Evolutionary conservation across 1,140 invertebrate species (phyloP), one percentile per base, ranked within the genome.

Genomic region (Tribolium castaneum): DNA sequence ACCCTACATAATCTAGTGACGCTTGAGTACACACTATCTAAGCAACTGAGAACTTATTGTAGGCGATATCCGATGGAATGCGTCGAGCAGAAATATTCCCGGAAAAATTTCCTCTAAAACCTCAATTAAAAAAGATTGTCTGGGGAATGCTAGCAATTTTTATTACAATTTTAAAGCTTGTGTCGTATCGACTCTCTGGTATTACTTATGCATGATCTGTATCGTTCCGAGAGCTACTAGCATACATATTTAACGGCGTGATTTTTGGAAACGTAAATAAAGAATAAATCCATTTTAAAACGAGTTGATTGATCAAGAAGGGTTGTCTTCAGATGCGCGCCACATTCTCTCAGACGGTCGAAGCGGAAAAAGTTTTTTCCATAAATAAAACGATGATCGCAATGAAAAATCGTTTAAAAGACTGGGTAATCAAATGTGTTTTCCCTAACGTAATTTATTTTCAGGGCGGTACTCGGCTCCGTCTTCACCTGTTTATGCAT

Each of bases 1-100:
- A 73, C 30, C 50, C 50, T n/a, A 25, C 71, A 73, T 73, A 54
- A 73, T 73, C 71, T 73, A 73, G 49, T 54, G 71, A 54, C 22
- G 52, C 49, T 73, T 54, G 25, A 66, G 59, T 66, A 66, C 59
- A 66, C 59, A 66, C n/a, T 59, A 25, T 25, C 16, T 9, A 59
- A 59, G 54, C 19, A 59, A 45, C 7, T 45, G 2, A n/a, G 54
- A 59, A 59, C 54, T 25, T 59, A 19, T 59, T 59, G 14, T 25
- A 25, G 10, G 3, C 54, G 22, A 59, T 59, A 59, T 59, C 5
- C 22, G 19, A 59, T 52, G 51, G 51, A 59, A 59, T 19, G 19
- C 54, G n/a, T 30, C 6, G 25, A 30, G 25, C 25, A 30, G 6
- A 30, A 30, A 30, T 30, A 45, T 45, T 45, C n/a, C 7, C 7